Percentiles rank a stretch among this genome's conserved stretches.
These are phyloP conservation scores for Macrophya annulata DNA, from an alignment of 2,888 invertebrate genomes.

Conservation along the genomic window DNA sequence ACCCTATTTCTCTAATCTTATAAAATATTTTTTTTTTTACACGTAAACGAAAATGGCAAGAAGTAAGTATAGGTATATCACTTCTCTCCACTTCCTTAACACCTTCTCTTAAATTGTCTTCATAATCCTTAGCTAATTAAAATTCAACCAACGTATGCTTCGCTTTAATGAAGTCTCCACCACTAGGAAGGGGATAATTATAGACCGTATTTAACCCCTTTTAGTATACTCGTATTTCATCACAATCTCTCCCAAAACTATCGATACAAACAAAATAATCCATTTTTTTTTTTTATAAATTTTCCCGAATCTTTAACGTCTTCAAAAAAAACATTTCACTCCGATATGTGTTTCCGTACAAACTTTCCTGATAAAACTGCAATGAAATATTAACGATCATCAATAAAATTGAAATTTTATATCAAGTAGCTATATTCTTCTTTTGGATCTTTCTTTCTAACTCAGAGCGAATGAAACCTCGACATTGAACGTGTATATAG, in stretches of 20 bases:
- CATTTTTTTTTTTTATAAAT: background rate
- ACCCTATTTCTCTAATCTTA: background rate
- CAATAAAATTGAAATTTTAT: no score
- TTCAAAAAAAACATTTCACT: no score
- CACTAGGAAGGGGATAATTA: constrained; percentile 58
- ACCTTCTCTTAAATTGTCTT: background rate
- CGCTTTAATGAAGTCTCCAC: constrained; percentile 55
- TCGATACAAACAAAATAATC: background rate
- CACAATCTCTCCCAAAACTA: background rate
- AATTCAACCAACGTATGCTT: constrained; percentile 58
- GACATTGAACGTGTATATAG: background rate
- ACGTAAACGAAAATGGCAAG: background rate
- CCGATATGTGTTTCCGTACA: no score
- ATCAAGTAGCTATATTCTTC: background rate
- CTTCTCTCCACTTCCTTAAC: background rate
- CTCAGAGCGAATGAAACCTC: background rate
- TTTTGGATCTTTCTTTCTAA: background rate
- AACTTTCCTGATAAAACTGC: no score
- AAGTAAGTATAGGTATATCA: background rate
- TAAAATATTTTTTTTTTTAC: background rate
- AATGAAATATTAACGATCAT: no score
- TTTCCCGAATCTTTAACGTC: background rate
- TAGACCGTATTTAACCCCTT: constrained; percentile 58
- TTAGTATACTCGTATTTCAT: constrained; percentile 25
- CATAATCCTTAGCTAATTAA: constrained; percentile 57